Conservation (phyloP, 2,888 invertebrate genomes). For the Micropterix aruncella region DNA sequence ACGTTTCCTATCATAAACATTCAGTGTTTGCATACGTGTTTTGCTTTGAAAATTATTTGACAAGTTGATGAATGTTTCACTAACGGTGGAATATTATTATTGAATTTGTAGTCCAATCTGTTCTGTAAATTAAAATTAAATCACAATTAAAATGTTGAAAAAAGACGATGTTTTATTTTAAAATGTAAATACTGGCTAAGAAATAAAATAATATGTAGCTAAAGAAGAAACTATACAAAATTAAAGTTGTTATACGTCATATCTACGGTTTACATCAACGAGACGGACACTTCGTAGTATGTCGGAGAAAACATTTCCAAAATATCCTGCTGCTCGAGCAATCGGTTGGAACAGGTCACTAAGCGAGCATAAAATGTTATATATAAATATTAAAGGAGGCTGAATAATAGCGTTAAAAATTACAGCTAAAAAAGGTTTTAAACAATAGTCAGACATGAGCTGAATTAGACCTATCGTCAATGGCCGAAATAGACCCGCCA, state of each 20-base stretch:
- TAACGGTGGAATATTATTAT: conserved; percentile 6
- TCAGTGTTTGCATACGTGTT: neutral
- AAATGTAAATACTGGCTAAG: too few relatives aligned
- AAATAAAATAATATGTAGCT: conserved; percentile 1
- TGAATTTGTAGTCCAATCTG: conserved; percentile 14
- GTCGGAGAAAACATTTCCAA: conserved; percentile 19
- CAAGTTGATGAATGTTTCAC: too few relatives aligned
- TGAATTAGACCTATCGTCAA: conserved; percentile 45
- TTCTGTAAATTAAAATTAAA: conserved; percentile 12
- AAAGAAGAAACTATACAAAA: conserved; percentile 1
- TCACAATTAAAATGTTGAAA: conserved; percentile 12
- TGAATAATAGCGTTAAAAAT: conserved; percentile 50
- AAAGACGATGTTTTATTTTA: conserved; percentile 1
- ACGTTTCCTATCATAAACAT: neutral
- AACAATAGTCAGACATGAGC: conserved; percentile 48
- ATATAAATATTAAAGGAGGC: conserved; percentile 49
- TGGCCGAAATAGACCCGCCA: conserved; percentile 43
- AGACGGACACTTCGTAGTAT: conserved; percentile 29
- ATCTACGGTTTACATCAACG: conserved; percentile 26
- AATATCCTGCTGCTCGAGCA: conserved; percentile 39
- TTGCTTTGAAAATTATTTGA: neutral
- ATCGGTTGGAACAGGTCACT: conserved; percentile 48
- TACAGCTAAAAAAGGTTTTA: conserved; percentile 50
- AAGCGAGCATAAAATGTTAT: conserved; percentile 43
- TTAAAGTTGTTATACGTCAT: too few relatives aligned